Evolutionary conservation across 2,888 invertebrate genomes (phyloP).

Genomic region (Hypercompe scribonia): DNA sequence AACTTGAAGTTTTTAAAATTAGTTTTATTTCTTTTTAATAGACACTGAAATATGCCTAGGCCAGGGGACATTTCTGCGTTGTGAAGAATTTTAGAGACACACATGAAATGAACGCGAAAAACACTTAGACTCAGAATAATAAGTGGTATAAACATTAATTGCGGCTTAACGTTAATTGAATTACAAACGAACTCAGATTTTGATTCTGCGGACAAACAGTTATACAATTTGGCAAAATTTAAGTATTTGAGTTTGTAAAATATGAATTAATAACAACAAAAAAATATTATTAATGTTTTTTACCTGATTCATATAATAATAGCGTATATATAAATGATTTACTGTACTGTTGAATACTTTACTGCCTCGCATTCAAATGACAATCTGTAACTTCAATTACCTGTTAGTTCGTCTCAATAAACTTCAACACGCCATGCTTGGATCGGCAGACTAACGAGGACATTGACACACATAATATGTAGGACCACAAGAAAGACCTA

Average conservation of each 20-base stretch:
- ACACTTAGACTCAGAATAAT: too few relatives aligned
- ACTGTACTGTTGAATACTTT: slow-evolving; percentile 8
- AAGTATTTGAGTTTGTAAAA: too few relatives aligned
- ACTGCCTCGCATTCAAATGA: slow-evolving; percentile 25
- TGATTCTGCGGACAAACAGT: too few relatives aligned
- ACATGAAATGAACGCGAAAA: too few relatives aligned
- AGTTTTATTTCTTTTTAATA: too few relatives aligned
- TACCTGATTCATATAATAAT: background rate
- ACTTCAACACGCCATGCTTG: slow-evolving; percentile 28
- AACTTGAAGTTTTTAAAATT: too few relatives aligned
- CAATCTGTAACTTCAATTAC: slow-evolving; percentile 31
- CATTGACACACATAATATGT: slow-evolving; percentile 46
- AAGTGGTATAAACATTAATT: background rate
- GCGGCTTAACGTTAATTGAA: background rate
- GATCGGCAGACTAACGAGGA: slow-evolving; percentile 42
- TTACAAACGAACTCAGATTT: background rate
- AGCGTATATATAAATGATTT: background rate
- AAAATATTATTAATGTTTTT: background rate
- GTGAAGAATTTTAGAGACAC: too few relatives aligned
- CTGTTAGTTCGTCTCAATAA: slow-evolving; percentile 19
- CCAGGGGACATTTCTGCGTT: too few relatives aligned
- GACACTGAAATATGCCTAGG: too few relatives aligned
- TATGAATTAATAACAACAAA: too few relatives aligned
- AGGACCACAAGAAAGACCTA: slow-evolving; percentile 45
- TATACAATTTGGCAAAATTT: too few relatives aligned